Percentiles rank a stretch among this genome's conserved stretches.
Evolutionary conservation across 1,140 invertebrate species (phyloP).

Genomic region (Cydia strobilella): DNA sequence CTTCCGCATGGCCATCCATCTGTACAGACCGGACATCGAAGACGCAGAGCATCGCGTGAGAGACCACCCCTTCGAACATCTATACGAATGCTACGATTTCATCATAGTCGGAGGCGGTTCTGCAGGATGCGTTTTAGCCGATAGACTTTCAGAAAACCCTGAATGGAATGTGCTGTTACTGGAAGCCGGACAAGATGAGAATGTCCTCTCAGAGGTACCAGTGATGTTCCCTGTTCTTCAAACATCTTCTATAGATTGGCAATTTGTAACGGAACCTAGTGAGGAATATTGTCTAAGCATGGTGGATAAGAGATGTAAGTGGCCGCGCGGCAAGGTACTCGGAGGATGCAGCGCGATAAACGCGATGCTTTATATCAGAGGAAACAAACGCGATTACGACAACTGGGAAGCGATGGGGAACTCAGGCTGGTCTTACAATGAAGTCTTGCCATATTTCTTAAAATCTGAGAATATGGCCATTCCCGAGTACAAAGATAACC

Average conservation of each 20-base stretch:
- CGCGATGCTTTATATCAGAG: constrained; percentile 94
- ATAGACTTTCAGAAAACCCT: constrained; percentile 85
- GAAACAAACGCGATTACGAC: constrained; percentile 92
- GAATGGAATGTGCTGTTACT: constrained; percentile 87
- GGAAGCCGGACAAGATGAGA: constrained; percentile 92
- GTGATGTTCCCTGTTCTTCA: constrained; percentile 87
- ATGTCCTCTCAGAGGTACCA: constrained; percentile 87
- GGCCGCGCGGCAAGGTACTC: constrained; percentile 88
- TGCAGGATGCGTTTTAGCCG: constrained; percentile 90
- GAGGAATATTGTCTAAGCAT: constrained; percentile 84
- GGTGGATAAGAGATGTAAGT: constrained; percentile 82
- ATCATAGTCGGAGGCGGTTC: constrained; percentile 91
- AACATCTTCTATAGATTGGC: constrained; percentile 88
- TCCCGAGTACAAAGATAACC: constrained; percentile 79
- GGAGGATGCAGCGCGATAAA: constrained; percentile 93
- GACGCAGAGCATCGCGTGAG: constrained; percentile 81
- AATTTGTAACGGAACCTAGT: constrained; percentile 88
- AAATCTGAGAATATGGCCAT: constrained; percentile 87
- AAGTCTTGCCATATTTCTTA: constrained; percentile 91
- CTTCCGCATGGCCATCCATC: constrained; percentile 81
- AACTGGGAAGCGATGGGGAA: constrained; percentile 88
- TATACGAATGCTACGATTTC: constrained; percentile 85
- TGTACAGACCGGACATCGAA: constrained; percentile 85
- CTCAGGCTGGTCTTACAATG: constrained; percentile 87
- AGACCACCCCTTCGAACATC: constrained; percentile 69